Evolutionary conservation across 2,797 vertebrate genomes (phyloP).

Genomic region (Ptychobarbus kaznakovi): DNA sequence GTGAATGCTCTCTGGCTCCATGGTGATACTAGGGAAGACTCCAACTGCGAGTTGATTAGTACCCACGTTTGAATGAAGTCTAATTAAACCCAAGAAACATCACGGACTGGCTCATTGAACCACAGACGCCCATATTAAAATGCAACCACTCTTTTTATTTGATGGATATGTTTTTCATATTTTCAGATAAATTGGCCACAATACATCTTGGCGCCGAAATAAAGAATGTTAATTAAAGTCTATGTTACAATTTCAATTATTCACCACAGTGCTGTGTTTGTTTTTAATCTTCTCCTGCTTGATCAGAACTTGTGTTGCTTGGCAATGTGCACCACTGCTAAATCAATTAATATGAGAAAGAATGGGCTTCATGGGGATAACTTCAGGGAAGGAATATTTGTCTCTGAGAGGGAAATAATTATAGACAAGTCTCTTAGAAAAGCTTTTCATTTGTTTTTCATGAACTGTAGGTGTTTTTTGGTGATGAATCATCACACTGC

Average conservation of each 20-base stretch:
- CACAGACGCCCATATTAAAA: slow-evolving; percentile 61
- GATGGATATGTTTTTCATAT: slow-evolving; percentile 71
- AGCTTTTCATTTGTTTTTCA: slow-evolving; percentile 26
- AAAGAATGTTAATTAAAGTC: slow-evolving; percentile 66
- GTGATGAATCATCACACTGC: not conserved
- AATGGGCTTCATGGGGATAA: slow-evolving; percentile 38
- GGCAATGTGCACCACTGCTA: slow-evolving; percentile 32
- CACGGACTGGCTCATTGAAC: slow-evolving; percentile 62
- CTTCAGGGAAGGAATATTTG: slow-evolving; percentile 40
- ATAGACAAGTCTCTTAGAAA: slow-evolving; percentile 26
- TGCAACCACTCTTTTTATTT: slow-evolving; percentile 68
- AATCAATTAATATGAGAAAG: slow-evolving; percentile 45
- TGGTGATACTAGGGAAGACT: slow-evolving; percentile 37
- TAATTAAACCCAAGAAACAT: slow-evolving; percentile 74
- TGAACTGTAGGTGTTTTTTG: slow-evolving; percentile 12
- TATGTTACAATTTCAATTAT: slow-evolving; percentile 59
- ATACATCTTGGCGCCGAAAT: slow-evolving; percentile 59
- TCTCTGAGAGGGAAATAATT: slow-evolving; percentile 34
- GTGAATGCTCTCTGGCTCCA: slow-evolving; percentile 49
- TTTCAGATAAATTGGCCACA: slow-evolving; percentile 68
- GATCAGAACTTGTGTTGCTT: slow-evolving; percentile 42
- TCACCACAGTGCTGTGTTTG: slow-evolving; percentile 55
- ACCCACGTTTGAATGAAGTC: slow-evolving; percentile 55
- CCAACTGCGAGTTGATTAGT: slow-evolving; percentile 48
- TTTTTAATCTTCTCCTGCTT: slow-evolving; percentile 55